Evolutionary conservation across 1,140 invertebrate species (phyloP), one percentile per base, ranked within the genome.

Genomic region (Trichonephila inaurata): DNA sequence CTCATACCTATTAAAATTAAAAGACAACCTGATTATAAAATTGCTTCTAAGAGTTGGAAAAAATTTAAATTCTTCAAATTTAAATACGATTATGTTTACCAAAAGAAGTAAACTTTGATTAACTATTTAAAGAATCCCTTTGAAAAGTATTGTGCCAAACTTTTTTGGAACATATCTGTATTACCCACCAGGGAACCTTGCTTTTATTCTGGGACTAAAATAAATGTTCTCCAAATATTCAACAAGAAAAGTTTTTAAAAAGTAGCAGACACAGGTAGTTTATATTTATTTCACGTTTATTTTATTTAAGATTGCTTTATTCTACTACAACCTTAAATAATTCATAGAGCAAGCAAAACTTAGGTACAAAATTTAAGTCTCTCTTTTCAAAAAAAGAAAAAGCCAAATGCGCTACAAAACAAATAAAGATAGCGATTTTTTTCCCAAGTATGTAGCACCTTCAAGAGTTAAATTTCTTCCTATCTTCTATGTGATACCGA

Each of bases 381-480:
- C 51, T 51, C 8, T 51, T 51, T 51, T 51, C 10, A 10, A 51
- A 51, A 51, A 16, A 64, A 64, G 18, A 64, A 14, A 64, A 64
- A 21, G 62, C 12, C 0, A 64, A 64, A 64, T 18, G 62, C 62
- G 62, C 21, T 18, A 64, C 21, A 64, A 64, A 64, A 51, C 51
- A 51, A 64, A 64, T 64, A 64, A 64, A 64, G 62, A 21, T 64
- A 64, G 18, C 62, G 5, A 64, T 64, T 51, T 40, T 40, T 40
- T 40, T 40, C 2, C 7, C 51, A 51, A 51, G 51, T 51, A 51
- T 51, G 51, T 51, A 64, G 16, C 62, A 64, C 21, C 62, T 64
- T 64, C 62, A 21, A 64, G 62, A 64, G 62, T 64, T 64, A 64
- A 64, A 64, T 64, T 64, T 64, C 62, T 64, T 64, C 62, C 62